phyloP scores from a whole-genome alignment of 64 coral and sea anemone species.

The Stichodactyla mertensii region DNA sequence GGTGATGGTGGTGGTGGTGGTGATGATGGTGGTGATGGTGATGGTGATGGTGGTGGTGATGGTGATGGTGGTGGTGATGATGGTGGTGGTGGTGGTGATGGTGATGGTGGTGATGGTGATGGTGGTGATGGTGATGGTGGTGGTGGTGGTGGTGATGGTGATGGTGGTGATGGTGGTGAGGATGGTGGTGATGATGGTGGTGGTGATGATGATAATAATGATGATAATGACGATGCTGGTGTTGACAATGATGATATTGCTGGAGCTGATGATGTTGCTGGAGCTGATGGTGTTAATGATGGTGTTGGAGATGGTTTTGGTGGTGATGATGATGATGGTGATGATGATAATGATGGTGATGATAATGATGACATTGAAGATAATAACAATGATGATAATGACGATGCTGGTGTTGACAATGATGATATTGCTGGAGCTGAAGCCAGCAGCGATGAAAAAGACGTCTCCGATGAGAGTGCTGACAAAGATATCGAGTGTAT shows the following conservation, averaged over 20 bases:
- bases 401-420: neutral
- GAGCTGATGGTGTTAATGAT: neutral
- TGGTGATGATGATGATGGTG: neutral
- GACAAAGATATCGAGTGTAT: neutral
- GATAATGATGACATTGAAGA: neutral
- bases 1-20: neutral
- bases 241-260: neutral
- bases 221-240: neutral
- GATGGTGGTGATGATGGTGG: neutral
- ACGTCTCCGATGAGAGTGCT: neutral
- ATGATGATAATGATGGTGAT: neutral
- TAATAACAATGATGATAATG: neutral
- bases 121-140: neutral
- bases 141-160: neutral
- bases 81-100: no score
- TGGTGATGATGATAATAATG: neutral
- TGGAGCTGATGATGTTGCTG: neutral
- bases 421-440: neutral
- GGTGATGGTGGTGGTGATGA: neutral
- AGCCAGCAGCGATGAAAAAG: neutral
- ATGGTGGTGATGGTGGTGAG: neutral
- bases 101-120: neutral
- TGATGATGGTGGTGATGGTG: neutral
- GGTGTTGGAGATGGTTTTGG: neutral
- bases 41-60: neutral